Evolutionary conservation across 2,113 vertebrate genomes (phyloP).

Genomic region (Oncorhynchus kisutch): DNA sequence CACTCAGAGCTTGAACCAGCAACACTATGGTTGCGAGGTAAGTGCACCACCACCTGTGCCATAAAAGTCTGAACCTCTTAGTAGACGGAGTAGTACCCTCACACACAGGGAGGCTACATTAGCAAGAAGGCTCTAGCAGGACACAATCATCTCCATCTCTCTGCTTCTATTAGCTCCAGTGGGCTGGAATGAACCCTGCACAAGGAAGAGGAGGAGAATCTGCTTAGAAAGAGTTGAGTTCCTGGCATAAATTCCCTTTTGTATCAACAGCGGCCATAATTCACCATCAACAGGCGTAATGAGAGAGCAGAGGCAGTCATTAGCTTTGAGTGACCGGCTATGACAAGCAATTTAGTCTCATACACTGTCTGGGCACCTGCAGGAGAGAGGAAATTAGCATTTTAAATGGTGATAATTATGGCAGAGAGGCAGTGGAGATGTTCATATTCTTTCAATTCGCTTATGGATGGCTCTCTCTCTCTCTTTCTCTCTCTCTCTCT

Average conservation of each 20-base stretch:
- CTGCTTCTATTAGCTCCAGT: not conserved
- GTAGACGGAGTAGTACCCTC: not conserved
- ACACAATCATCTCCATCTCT: not conserved
- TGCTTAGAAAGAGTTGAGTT: slow-evolving; percentile 31
- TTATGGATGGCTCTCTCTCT: slow-evolving; percentile 25
- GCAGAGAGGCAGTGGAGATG: slow-evolving; percentile 53
- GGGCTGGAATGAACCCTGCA: not conserved
- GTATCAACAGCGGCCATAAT: slow-evolving; percentile 23
- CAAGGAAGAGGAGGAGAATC: slow-evolving; percentile 24
- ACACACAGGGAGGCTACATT: not conserved
- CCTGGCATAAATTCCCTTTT: not conserved
- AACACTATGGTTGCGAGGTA: not conserved
- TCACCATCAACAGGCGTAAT: slow-evolving; percentile 46
- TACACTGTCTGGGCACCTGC: slow-evolving; percentile 63
- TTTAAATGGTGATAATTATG: slow-evolving; percentile 67
- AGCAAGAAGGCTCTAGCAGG: not conserved
- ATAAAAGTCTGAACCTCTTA: not conserved
- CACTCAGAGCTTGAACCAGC: not conserved
- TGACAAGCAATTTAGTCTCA: slow-evolving; percentile 68
- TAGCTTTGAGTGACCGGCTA: slow-evolving; percentile 65
- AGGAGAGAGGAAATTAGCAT: slow-evolving; percentile 66
- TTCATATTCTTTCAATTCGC: slow-evolving; percentile 30
- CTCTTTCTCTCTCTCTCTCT: too few relatives aligned
- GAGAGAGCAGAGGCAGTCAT: slow-evolving; percentile 57
- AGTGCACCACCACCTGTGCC: not conserved